Conservation (phyloP, 2,113 vertebrate genomes). For the Aphyosemion australe region DNA sequence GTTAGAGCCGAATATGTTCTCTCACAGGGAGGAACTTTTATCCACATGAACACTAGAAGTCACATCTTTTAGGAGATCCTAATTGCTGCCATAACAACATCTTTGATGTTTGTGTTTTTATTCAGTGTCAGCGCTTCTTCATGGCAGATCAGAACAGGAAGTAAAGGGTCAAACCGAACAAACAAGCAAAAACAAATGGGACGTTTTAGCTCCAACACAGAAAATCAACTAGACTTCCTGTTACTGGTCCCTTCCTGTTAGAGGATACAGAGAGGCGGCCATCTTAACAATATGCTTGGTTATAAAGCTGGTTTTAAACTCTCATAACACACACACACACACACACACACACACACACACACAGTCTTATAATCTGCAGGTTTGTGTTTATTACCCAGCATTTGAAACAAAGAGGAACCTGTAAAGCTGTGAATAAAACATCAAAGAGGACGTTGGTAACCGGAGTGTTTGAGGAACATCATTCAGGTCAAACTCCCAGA, state of each 20-base stretch:
- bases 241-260: background rate
- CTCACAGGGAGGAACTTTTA: background rate
- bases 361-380: too few relatives aligned
- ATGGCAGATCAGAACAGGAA: background rate
- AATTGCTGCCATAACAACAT: background rate
- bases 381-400: too few relatives aligned
- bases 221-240: background rate
- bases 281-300: background rate
- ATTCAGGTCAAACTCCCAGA: too few relatives aligned
- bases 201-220: background rate
- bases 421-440: too few relatives aligned
- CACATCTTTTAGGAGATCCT: background rate
- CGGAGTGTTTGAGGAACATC: too few relatives aligned
- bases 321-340: too few relatives aligned
- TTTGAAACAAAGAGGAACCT: too few relatives aligned
- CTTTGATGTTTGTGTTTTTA: background rate
- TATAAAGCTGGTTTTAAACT: too few relatives aligned
- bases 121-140: background rate
- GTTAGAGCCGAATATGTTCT: background rate
- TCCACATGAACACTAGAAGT: background rate
- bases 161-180: too few relatives aligned
- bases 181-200: background rate
- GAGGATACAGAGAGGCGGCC: background rate
- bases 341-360: too few relatives aligned
- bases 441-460: too few relatives aligned